These are phyloP conservation scores for Patella vulgata DNA, from an alignment of 1,140 invertebrate species.

Conservation along the genomic window DNA sequence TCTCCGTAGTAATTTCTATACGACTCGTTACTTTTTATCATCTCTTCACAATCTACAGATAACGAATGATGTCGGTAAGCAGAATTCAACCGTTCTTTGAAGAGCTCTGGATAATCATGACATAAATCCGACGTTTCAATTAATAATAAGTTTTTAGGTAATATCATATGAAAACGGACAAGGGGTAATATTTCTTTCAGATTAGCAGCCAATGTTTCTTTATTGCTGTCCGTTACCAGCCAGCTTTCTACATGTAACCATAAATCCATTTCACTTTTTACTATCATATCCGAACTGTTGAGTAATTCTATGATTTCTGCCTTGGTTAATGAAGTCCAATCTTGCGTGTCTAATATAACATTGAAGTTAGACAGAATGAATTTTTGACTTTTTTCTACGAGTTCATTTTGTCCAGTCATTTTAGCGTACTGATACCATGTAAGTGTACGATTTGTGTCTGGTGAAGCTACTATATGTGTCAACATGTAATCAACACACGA, in stretches of 20 bases:
- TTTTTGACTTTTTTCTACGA: conserved; percentile 37
- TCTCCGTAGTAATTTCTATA: conserved; percentile 49
- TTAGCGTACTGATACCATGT: conserved; percentile 61
- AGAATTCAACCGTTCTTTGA: conserved; percentile 43
- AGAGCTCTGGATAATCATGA: conserved; percentile 32
- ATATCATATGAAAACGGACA: conserved; percentile 55
- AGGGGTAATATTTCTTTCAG: conserved; percentile 49
- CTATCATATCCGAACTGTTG: conserved; percentile 57
- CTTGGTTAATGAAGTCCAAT: conserved; percentile 53
- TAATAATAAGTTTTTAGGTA: conserved; percentile 50
- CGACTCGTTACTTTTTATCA: conserved; percentile 26
- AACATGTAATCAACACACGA: conserved; percentile 63
- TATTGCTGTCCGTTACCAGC: conserved; percentile 44
- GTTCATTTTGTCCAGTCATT: conserved; percentile 44
- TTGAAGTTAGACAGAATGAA: conserved; percentile 59
- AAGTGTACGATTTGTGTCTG: conserved; percentile 57
- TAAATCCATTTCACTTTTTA: conserved; percentile 48
- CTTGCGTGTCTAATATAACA: conserved; percentile 51
- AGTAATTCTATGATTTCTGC: conserved; percentile 54
- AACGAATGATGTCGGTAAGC: conserved; percentile 56
- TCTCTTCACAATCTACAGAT: conserved; percentile 37
- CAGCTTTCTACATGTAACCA: conserved; percentile 54
- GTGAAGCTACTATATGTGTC: conserved; percentile 54
- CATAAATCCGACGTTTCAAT: conserved; percentile 50
- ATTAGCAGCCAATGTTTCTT: conserved; percentile 41